A percentile compares a stretch with the other conserved stretches of the same genome.
Conservation (phyloP, 2,113 vertebrate species). For the Daubentonia madagascariensis region DNA sequence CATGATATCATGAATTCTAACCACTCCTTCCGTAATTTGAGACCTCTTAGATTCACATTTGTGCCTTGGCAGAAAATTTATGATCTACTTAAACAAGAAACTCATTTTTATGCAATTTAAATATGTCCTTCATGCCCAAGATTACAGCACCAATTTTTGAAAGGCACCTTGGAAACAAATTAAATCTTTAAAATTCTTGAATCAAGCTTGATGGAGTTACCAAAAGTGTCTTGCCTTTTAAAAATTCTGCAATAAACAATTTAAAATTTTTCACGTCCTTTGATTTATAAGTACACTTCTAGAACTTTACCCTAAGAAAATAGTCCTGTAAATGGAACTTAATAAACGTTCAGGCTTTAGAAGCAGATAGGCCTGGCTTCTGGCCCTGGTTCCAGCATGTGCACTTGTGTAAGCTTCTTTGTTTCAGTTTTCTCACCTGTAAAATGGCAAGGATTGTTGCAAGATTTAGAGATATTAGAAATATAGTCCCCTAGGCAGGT, state of each 20-base stretch:
- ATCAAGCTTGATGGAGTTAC: slow-evolving; percentile 55
- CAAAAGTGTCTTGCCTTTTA: slow-evolving; percentile 27
- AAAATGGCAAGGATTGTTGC: background rate
- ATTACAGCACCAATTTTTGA: slow-evolving; percentile 49
- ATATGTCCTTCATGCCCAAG: slow-evolving; percentile 56
- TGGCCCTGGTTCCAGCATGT: background rate
- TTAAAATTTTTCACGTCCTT: background rate
- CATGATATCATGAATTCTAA: slow-evolving; percentile 4
- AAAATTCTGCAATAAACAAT: slow-evolving; percentile 52
- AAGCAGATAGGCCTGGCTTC: background rate
- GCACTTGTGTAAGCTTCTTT: background rate
- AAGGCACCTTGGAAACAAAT: slow-evolving; percentile 61
- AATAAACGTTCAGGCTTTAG: background rate
- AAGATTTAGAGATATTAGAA: background rate
- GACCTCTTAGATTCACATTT: slow-evolving; percentile 48
- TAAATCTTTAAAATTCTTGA: slow-evolving; percentile 60
- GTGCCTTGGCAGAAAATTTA: slow-evolving; percentile 58
- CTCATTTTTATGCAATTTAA: slow-evolving; percentile 60
- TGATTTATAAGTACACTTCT: slow-evolving; percentile 9
- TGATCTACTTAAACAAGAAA: slow-evolving; percentile 60
- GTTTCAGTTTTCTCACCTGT: background rate
- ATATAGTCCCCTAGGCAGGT: background rate
- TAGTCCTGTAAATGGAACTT: background rate
- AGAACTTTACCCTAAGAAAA: slow-evolving; percentile 11
- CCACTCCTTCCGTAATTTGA: slow-evolving; percentile 18